phyloP scores from a whole-genome alignment of 2,113 vertebrate genomes.

The Nothocercus julius region DNA sequence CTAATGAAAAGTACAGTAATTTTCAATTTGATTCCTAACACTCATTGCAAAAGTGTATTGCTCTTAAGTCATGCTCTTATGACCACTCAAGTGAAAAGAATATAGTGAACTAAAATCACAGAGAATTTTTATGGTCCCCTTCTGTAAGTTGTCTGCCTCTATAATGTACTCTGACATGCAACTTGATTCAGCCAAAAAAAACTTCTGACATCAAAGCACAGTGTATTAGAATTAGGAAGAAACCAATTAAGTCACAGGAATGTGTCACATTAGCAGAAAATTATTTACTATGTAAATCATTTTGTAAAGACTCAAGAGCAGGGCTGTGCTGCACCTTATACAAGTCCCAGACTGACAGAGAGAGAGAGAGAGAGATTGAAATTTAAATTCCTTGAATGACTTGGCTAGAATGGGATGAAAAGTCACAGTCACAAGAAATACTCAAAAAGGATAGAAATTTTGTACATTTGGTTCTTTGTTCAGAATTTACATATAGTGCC shows the following conservation, averaged over 20 bases:
- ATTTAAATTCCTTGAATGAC: not conserved
- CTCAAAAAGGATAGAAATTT: not conserved
- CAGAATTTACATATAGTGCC: not conserved
- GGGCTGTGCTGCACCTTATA: not conserved
- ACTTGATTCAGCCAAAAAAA: not conserved
- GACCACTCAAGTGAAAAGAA: not conserved
- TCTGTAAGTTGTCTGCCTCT: not conserved
- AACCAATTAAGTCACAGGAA: not conserved
- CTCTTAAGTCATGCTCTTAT: not conserved
- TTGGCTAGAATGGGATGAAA: not conserved
- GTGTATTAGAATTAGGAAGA: not conserved
- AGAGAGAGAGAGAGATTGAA: not conserved
- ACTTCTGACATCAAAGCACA: not conserved
- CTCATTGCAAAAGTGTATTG: not conserved
- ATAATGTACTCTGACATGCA: not conserved
- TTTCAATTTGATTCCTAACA: not conserved
- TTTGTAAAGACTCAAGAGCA: not conserved
- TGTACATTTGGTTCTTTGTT: not conserved
- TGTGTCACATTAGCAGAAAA: not conserved
- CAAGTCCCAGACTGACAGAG: not conserved
- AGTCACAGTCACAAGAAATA: not conserved
- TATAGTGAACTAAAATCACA: not conserved
- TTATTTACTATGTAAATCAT: not conserved
- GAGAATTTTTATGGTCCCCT: not conserved
- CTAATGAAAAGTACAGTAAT: not conserved